These are phyloP conservation scores for Drosophila sulfurigaster DNA, from an alignment of 1,140 invertebrate genomes.

Conservation along the genomic window DNA sequence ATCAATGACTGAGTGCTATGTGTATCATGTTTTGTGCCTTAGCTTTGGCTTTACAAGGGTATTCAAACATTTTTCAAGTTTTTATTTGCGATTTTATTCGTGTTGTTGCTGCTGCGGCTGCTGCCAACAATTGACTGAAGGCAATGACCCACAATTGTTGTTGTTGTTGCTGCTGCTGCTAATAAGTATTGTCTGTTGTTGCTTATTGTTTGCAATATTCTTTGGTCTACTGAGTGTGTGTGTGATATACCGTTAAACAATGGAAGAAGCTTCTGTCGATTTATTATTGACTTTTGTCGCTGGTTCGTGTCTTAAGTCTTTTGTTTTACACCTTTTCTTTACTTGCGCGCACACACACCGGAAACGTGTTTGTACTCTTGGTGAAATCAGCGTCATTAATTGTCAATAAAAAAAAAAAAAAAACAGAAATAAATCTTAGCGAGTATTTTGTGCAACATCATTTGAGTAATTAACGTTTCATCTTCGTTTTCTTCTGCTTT, in stretches of 20 bases:
- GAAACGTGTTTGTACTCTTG: slow-evolving; percentile 56
- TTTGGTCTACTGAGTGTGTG: slow-evolving; percentile 4
- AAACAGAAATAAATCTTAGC: slow-evolving; percentile 27
- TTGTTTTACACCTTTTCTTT: slow-evolving; percentile 33
- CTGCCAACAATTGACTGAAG: slow-evolving; percentile 37
- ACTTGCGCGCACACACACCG: slow-evolving; percentile 58
- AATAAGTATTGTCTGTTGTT: background rate
- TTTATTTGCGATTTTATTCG: slow-evolving; percentile 2
- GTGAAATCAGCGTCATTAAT: slow-evolving; percentile 77
- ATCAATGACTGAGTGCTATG: slow-evolving; percentile 10
- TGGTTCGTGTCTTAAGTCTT: slow-evolving; percentile 66
- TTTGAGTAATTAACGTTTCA: slow-evolving; percentile 69
- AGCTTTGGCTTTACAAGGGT: slow-evolving; percentile 10
- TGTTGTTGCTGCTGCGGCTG: slow-evolving; percentile 2
- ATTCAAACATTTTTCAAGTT: slow-evolving; percentile 5
- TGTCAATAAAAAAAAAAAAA: slow-evolving; percentile 60
- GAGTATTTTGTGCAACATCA: slow-evolving; percentile 73
- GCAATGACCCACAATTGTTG: slow-evolving; percentile 49
- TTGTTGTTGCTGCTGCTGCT: slow-evolving; percentile 9
- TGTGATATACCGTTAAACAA: slow-evolving; percentile 39
- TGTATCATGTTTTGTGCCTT: slow-evolving; percentile 11
- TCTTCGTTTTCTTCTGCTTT: slow-evolving; percentile 53
- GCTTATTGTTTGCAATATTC: slow-evolving; percentile 39
- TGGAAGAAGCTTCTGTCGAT: slow-evolving; percentile 31
- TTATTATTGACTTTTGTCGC: slow-evolving; percentile 38